Evolutionary conservation across 2,797 vertebrate species (phyloP).

Genomic region (Carapus acus): DNA sequence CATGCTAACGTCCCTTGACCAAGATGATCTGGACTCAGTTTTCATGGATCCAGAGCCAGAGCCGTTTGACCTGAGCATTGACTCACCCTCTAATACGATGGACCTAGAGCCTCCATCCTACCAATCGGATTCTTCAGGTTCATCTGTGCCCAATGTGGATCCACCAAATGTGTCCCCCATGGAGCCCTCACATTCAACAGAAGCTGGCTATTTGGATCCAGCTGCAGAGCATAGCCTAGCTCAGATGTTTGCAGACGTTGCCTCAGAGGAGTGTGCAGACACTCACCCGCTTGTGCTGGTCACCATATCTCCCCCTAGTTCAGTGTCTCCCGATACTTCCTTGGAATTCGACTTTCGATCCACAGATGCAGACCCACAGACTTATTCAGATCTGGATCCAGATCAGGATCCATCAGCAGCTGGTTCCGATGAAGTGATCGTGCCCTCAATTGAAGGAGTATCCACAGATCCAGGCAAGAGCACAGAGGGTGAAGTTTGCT

Average conservation of each 20-base stretch:
- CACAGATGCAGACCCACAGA: slow-evolving; percentile 26
- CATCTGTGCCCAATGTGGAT: slow-evolving; percentile 44
- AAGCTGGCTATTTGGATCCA: slow-evolving; percentile 40
- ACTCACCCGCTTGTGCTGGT: slow-evolving; percentile 54
- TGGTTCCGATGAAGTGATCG: slow-evolving; percentile 30
- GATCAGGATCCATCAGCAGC: slow-evolving; percentile 30
- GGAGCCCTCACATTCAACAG: slow-evolving; percentile 35
- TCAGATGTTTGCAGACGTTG: slow-evolving; percentile 30
- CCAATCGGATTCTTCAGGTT: slow-evolving; percentile 45
- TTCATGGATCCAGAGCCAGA: slow-evolving; percentile 73
- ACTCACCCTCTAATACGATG: slow-evolving; percentile 51
- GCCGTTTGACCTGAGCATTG: slow-evolving; percentile 59
- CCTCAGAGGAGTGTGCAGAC: slow-evolving; percentile 15
- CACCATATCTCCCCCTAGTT: slow-evolving; percentile 68
- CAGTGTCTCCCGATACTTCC: slow-evolving; percentile 62
- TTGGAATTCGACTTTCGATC: slow-evolving; percentile 57
- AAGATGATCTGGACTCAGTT: slow-evolving; percentile 72
- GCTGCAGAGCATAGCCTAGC: slow-evolving; percentile 34
- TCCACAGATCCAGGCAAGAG: slow-evolving; percentile 46
- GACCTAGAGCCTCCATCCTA: slow-evolving; percentile 47
- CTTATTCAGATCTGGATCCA: slow-evolving; percentile 25
- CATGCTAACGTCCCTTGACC: slow-evolving; percentile 70
- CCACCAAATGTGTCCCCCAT: slow-evolving; percentile 28
- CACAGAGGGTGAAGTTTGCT: slow-evolving; percentile 42
- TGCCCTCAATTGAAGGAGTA: slow-evolving; percentile 37